Conservation (phyloP, 2,113 vertebrate genomes). For the Gallinago jamesoni region DNA sequence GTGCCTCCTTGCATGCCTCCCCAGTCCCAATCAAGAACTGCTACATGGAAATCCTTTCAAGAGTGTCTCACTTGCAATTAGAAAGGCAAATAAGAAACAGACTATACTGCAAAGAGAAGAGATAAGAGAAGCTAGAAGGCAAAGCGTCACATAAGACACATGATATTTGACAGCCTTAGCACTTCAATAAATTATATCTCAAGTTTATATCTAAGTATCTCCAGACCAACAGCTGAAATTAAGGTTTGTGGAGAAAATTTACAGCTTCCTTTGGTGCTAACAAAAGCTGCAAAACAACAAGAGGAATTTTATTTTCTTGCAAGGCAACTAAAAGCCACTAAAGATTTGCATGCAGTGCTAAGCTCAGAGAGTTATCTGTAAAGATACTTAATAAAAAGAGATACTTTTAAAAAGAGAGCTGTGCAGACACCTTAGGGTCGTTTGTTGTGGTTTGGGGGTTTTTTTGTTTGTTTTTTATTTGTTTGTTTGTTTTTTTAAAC, state of each 20-base stretch:
- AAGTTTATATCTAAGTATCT: neutral
- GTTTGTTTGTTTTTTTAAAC: neutral
- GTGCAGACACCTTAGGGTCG: neutral
- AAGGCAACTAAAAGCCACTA: neutral
- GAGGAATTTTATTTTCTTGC: neutral
- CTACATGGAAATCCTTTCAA: conserved; percentile 15
- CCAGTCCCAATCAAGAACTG: neutral
- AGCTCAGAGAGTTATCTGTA: neutral
- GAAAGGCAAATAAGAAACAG: conserved; percentile 21
- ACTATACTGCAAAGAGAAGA: neutral
- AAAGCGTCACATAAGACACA: neutral
- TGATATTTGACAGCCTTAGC: neutral
- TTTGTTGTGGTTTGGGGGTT: neutral
- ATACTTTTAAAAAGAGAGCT: neutral
- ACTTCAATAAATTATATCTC: neutral
- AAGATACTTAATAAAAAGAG: neutral
- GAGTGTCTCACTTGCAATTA: neutral
- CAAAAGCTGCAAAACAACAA: neutral
- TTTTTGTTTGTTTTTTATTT: neutral
- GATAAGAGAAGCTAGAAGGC: neutral
- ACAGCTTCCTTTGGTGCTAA: neutral
- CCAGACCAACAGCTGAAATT: neutral
- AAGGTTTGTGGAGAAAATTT: neutral
- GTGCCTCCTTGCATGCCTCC: neutral
- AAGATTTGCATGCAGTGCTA: neutral